Evolutionary conservation across 2,113 vertebrate genomes (phyloP), one percentile per base, ranked within the genome.

Genomic region (Tachuris rubrigastra): DNA sequence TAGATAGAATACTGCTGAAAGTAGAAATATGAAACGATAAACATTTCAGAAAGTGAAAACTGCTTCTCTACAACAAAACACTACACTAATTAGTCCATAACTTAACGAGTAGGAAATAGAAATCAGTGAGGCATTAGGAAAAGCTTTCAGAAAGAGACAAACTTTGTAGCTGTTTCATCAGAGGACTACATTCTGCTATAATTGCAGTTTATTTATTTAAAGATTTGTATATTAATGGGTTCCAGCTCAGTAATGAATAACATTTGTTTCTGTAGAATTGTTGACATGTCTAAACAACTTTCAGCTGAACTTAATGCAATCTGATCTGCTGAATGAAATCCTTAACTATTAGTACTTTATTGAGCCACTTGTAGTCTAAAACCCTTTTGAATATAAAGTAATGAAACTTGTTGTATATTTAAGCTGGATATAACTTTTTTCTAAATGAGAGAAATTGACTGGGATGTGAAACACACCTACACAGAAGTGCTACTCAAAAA

Each of bases 51-150:
- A 85, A 91, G 20, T 47, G 46, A 90, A 96, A 77, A 87, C 44
- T 84, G 60, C 85, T 96, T 74, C 62, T 95, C 68, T 85, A 30
- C 72, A 77, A 84, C 35, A 66, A 87, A 80, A 83, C 58, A 68
- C 28, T 49, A 41, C 42, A 31, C 59, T 97, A 95, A 96, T 95
- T 91, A 90, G 83, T 60, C 82, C 53, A 62, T 88, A 96, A 93
- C 94, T 97, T 96, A 97, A 67, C 1, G 4, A 93, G 41, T 50
- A 87, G 73, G 90, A 90, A 91, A 86, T 12, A 81, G 73, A 92
- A 96, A 92, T 86, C 73, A 90, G 72, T 53, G 76, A 92, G 56
- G 72, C 52, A 89, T 93, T 94, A 87, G 81, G 46, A 87, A 91
- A 90, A 78, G 41, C 81, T 96, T 87, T 91, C 33, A 91, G 87